Evolutionary conservation across 2,113 vertebrate species (phyloP), one percentile per base, ranked within the genome.

Genomic region (Gorsachius goisagi): DNA sequence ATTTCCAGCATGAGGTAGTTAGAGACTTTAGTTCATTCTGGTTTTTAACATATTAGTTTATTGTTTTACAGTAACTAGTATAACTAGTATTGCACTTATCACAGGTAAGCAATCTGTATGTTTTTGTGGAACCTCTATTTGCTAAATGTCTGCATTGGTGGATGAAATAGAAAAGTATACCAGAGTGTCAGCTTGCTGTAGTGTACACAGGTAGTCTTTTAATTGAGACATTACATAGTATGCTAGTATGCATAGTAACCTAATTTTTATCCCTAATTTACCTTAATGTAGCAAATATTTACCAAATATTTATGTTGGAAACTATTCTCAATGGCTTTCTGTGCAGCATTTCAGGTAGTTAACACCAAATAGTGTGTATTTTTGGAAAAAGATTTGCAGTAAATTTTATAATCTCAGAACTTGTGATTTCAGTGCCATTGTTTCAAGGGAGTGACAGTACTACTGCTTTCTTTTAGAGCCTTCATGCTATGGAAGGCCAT

Each of bases 401-500:
- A 60, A 44, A 53, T 39, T 8, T 58, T 68, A 27, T 30, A 0
- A 1, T 75, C 82, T 88, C 41, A 37, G n/a, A 71, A 55, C 19
- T 39, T 21, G 17, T 53, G 16, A n/a, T 68, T 82, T 53, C 85
- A 89, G 41, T 74, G 59, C 28, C 4, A 3, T 53, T 68, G 21
- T 47, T 80, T 90, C 75, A 72, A 49, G 39, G 52, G n/a, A 74
- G 4, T 93, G 30, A 95, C 26, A 30, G 8, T 18, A n/a, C 53
- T 41, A 16, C 74, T 84, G 0, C 88, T 94, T 41, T 79, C 9
- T 94, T 86, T 45, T 35, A 98, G 99, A 99, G 99, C 96, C 98
- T 99, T 62, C 99, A 99, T 62, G 99, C 99, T 6, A 99, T 99
- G 99, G 99, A 99, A 96, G 98, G 99, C 81, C 99, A 99, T 12